These are phyloP conservation scores for Orchestes rusci DNA, from an alignment of 2,888 invertebrate genomes.

Conservation along the genomic window DNA sequence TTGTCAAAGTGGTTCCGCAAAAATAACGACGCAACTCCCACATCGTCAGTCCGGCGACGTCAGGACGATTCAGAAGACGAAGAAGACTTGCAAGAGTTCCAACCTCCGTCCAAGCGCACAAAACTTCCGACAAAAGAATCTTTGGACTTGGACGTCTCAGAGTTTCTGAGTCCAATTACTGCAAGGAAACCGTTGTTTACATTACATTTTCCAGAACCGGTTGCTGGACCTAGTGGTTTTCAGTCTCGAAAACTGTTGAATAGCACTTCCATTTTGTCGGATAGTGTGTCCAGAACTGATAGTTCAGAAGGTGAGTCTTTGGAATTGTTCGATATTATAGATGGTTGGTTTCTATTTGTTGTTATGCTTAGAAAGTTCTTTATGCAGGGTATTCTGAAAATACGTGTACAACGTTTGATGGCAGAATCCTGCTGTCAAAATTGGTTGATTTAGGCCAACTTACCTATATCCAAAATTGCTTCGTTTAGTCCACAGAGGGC, in stretches of 20 bases:
- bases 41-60: constrained; percentile 41
- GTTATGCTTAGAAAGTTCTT: too few species aligned
- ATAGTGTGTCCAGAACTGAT: constrained; percentile 1
- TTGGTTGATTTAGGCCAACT: too few species aligned
- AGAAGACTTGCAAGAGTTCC: constrained; percentile 37
- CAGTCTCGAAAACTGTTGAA: constrained; percentile 32
- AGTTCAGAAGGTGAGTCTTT: too few species aligned
- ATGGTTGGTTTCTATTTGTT: too few species aligned
- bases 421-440: too few species aligned
- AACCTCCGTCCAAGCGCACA: constrained; percentile 47
- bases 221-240: constrained; percentile 40
- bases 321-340: too few species aligned
- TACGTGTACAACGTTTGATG: too few species aligned
- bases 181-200: constrained; percentile 21
- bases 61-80: constrained; percentile 39
- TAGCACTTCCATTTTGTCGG: constrained; percentile 14
- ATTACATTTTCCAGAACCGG: constrained; percentile 35
- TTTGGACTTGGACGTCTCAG: constrained; percentile 17
- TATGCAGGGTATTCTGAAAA: too few species aligned
- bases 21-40: constrained; percentile 28
- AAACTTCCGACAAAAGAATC: constrained; percentile 29
- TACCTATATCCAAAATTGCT: too few species aligned
- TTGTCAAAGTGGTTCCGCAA: constrained; percentile 50
- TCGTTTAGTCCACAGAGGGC: too few species aligned
- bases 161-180: constrained; percentile 17